These are phyloP conservation scores for Prionace glauca DNA, from an alignment of 2,797 vertebrate species.

Conservation along the genomic window DNA sequence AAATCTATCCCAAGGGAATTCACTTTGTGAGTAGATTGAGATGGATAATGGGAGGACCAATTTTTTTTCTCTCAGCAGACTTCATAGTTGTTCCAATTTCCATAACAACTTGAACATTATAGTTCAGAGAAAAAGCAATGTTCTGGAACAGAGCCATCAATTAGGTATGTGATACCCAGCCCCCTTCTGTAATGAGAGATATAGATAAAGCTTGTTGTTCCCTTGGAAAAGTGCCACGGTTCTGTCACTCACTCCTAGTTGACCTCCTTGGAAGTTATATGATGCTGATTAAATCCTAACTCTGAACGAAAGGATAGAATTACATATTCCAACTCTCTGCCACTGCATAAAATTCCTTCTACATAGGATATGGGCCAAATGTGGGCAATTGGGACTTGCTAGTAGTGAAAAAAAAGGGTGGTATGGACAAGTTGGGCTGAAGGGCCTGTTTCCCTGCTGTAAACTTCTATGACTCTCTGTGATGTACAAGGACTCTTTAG, in stretches of 20 bases:
- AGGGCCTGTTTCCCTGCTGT: too few species aligned
- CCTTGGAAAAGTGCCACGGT: not conserved
- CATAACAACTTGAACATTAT: not conserved
- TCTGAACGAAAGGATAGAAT: conserved; percentile 8
- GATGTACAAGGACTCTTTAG: not conserved
- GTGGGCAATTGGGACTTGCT: too few species aligned
- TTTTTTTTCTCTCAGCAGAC: conserved; percentile 3
- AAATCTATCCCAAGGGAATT: not conserved
- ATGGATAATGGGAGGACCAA: not conserved
- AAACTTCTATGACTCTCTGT: too few species aligned
- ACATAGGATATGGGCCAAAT: too few species aligned
- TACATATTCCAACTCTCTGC: not conserved
- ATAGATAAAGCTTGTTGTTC: not conserved
- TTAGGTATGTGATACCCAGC: not conserved
- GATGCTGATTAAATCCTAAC: conserved; percentile 14
- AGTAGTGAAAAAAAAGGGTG: too few species aligned
- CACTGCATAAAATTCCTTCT: not conserved
- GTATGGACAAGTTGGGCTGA: too few species aligned
- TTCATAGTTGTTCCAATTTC: not conserved
- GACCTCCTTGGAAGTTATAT: not conserved
- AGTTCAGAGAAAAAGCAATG: not conserved
- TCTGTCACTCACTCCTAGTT: not conserved
- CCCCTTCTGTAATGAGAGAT: not conserved
- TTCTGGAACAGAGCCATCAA: not conserved
- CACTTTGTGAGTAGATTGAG: not conserved